phyloP scores from a whole-genome alignment of 2,113 vertebrate species.

The Shinisaurus crocodilurus region DNA sequence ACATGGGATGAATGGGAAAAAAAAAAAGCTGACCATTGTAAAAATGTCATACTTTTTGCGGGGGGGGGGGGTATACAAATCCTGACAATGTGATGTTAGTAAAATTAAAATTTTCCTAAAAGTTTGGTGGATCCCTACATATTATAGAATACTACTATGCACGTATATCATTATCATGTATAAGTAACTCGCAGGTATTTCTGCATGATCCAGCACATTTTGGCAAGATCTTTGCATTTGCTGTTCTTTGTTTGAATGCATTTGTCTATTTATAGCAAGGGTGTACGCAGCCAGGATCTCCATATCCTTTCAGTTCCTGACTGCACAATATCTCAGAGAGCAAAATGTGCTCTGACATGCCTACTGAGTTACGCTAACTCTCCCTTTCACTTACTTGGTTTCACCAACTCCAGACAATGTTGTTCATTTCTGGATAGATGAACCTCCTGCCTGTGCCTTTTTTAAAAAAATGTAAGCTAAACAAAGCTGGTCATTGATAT shows the following conservation, averaged over 20 bases:
- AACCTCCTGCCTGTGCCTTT: conserved; percentile 26
- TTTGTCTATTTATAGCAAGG: conserved; percentile 47
- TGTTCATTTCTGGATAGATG: conserved; percentile 43
- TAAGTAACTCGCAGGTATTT: background rate
- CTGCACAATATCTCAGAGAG: conserved; percentile 11
- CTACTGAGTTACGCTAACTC: conserved; percentile 59
- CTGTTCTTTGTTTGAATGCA: background rate
- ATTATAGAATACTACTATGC: background rate
- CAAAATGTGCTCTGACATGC: conserved; percentile 44
- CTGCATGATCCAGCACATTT: conserved; percentile 7
- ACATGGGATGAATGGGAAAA: background rate
- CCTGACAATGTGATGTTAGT: background rate
- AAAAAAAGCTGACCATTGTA: background rate
- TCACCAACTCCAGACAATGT: conserved; percentile 39
- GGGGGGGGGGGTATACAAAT: background rate
- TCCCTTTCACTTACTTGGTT: conserved; percentile 54
- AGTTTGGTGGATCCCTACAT: too few relatives aligned
- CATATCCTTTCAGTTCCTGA: conserved; percentile 27
- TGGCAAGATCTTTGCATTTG: background rate
- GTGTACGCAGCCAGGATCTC: conserved; percentile 19
- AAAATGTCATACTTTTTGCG: background rate
- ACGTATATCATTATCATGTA: background rate
- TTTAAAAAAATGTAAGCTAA: background rate
- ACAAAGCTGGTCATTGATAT: conserved; percentile 24
- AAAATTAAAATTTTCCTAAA: background rate